Base-by-base conservation (phyloP, 2,888 invertebrate genomes). In the Pterobdella sp. region DNA sequence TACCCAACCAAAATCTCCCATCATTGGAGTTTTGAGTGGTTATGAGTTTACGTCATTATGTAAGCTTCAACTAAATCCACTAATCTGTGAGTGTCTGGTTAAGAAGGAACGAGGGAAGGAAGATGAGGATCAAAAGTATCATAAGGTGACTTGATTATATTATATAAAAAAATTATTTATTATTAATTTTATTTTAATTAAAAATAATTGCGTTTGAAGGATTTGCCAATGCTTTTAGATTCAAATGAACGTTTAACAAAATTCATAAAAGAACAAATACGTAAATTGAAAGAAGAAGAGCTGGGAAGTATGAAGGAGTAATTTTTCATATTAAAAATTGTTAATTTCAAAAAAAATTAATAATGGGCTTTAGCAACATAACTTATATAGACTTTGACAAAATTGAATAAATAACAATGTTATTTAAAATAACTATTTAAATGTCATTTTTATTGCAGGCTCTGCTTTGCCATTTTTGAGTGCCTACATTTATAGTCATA, bases 401-500 rank as follows among this genome's bases (percentile, higher is more conserved):
- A 42, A 42, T 42, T 7, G 22, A 42, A 42, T 42, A 42, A 42
- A 42, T 42, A 42, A 42, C 22, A 42, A 42, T 14, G 7, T 42
- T 7, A 22, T 42, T 42, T 42, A 14, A 42, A n/a, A n/a, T n/a
- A n/a, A n/a, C n/a, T n/a, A n/a, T n/a, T n/a, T n/a, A n/a, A n/a
- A n/a, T n/a, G n/a, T n/a, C n/a, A n/a, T n/a, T n/a, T n/a, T n/a
- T n/a, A n/a, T n/a, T n/a, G n/a, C n/a, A n/a, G n/a, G n/a, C n/a
- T n/a, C n/a, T n/a, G n/a, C n/a, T n/a, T n/a, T n/a, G n/a, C n/a
- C n/a, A n/a, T n/a, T n/a, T n/a, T 77, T 84, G 73, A 80, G 80
- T 63, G 79, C 78, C 32, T 84, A 84, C 75, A 76, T 84, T 70
- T 79, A 79, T 67, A 77, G 78, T 73, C 79, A 83, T 76, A 78